Percentiles rank a stretch among this genome's conserved stretches.
phyloP scores from a whole-genome alignment of 1,140 invertebrate genomes.

The Euwallacea similis region DNA sequence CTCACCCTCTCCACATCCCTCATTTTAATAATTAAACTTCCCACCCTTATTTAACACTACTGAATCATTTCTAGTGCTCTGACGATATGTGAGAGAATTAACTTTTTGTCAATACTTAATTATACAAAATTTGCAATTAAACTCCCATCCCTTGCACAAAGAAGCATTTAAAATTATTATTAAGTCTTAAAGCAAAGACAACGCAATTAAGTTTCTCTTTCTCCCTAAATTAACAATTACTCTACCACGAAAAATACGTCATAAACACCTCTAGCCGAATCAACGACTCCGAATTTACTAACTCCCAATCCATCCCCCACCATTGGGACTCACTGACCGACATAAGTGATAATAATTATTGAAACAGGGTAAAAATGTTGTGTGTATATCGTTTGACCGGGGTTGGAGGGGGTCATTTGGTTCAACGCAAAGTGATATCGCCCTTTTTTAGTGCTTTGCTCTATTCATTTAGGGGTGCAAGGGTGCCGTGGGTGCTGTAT shows the following conservation, averaged over 20 bases:
- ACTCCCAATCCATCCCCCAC: slow-evolving; percentile 13
- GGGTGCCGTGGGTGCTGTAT: slow-evolving; percentile 14
- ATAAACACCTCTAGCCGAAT: too few relatives aligned
- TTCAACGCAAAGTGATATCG: slow-evolving; percentile 26
- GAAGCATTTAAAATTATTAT: too few relatives aligned
- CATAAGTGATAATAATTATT: slow-evolving; percentile 27
- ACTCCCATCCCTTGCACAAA: too few relatives aligned
- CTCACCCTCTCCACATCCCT: slow-evolving; percentile 37
- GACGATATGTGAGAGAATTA: neutral
- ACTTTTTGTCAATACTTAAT: too few relatives aligned
- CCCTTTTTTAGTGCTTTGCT: slow-evolving; percentile 28
- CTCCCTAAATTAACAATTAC: too few relatives aligned
- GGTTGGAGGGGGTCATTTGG: slow-evolving; percentile 24
- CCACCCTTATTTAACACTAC: slow-evolving; percentile 35
- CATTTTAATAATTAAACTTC: slow-evolving; percentile 39
- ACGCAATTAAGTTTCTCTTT: too few relatives aligned
- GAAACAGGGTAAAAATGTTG: slow-evolving; percentile 33
- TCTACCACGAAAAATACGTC: too few relatives aligned
- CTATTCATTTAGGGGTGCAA: slow-evolving; percentile 31
- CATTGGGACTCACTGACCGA: slow-evolving; percentile 10
- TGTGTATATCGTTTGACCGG: slow-evolving; percentile 27
- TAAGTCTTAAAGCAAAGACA: too few relatives aligned
- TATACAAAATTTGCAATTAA: too few relatives aligned
- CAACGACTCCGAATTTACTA: neutral
- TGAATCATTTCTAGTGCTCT: slow-evolving; percentile 31